Evolutionary conservation across 92 coral and sea anemone species (phyloP), one percentile per base, ranked within the genome.

Genomic region (Phenganax stokvisi): DNA sequence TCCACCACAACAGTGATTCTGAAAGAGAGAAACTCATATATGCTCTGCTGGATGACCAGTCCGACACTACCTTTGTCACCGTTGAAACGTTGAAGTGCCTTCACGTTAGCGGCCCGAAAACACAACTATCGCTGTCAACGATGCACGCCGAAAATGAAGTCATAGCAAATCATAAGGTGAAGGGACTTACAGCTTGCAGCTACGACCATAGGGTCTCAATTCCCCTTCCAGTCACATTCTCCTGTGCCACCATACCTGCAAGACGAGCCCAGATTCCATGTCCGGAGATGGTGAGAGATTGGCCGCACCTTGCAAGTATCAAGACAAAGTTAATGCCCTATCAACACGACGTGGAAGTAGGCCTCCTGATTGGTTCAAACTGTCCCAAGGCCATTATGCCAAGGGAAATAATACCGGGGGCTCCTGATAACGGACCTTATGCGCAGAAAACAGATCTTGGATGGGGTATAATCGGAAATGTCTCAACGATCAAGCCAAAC

Each of bases 341-440:
- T 79, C 80, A 62, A 71, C 79, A 77, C 6, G 83, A 82, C 63
- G 71, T 77, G 31, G 88, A 87, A 60, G 86, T 89, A 1, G 84
- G 92, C 54, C 81, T 89, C 29, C 84, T 89, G 29, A 85, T 89
- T 37, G 88, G 92, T 28, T 56, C 86, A 15, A 83, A 89, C 66
- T 87, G 92, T 55, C 52, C 84, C 9, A 77, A 85, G 25, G 89
- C 92, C 7, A 80, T 89, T 16, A 82, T 68, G 68, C 90, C 92
- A 12, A 81, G 87, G 15, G 87, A 89, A 67, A 69, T 89, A 51
- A 89, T 89, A 17, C 84, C 87, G 44, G 89, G 86, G 12, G 66
- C 62, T 52, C 47, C 47, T 37, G 87, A 79, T 25, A 77, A 71
- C 71, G 81, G 74, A 72, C 90, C 90, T 6, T 85, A 85, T 71